phyloP scores from a whole-genome alignment of 2,888 invertebrate genomes.

The Yponomeuta plumbellus region DNA sequence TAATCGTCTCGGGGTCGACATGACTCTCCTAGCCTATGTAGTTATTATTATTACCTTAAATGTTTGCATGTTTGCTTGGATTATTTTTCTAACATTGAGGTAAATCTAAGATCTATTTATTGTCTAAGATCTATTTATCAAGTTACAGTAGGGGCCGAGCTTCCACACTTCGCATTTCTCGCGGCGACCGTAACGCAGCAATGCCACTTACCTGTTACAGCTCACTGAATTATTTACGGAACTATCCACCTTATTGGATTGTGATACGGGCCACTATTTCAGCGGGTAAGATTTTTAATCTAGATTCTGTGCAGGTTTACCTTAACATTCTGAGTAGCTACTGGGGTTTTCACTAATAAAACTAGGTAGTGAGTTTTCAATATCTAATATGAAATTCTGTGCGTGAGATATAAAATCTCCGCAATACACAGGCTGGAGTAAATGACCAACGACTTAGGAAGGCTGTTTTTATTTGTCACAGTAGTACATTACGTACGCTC shows the following conservation, averaged over 20 bases:
- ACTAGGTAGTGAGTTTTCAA: neutral
- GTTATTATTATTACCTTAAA: too few relatives aligned
- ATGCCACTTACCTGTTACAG: constrained; percentile 72
- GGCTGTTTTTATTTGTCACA: too few relatives aligned
- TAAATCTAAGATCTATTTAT: too few relatives aligned
- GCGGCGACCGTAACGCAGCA: constrained; percentile 56
- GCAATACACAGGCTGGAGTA: neutral
- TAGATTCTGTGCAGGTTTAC: constrained; percentile 3
- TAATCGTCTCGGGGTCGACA: too few relatives aligned
- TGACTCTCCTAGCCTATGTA: too few relatives aligned
- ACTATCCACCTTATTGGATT: constrained; percentile 70
- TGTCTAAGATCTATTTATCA: constrained; percentile 17
- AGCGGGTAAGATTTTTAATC: constrained; percentile 4
- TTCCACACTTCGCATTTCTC: constrained; percentile 39
- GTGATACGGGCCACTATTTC: constrained; percentile 43
- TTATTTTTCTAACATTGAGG: too few relatives aligned
- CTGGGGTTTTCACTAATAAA: neutral
- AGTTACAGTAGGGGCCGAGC: constrained; percentile 41
- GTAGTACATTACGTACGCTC: too few relatives aligned
- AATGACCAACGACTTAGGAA: too few relatives aligned
- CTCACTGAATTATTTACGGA: constrained; percentile 71
- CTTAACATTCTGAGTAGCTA: neutral
- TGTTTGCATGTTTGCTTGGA: too few relatives aligned
- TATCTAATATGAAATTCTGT: neutral
- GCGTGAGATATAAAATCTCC: neutral